Evolutionary conservation across 2,888 invertebrate genomes (phyloP), one percentile per base, ranked within the genome.

Genomic region (Chelonus formosanus): DNA sequence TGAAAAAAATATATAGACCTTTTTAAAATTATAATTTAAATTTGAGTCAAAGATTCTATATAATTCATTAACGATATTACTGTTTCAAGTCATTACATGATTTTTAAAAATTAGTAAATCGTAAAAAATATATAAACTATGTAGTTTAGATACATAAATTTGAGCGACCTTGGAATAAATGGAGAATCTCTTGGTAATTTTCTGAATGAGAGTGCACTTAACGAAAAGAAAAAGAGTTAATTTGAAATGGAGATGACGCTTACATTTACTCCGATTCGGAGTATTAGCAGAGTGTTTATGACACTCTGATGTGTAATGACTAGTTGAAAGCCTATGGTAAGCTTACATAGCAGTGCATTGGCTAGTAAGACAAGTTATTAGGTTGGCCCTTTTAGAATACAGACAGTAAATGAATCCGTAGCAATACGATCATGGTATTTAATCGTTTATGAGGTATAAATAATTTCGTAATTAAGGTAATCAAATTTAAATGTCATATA

Each of bases 221-320:
- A 5, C 7, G 8, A 43, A 20, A 5, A 43, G 43, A 3, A 57
- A 43, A 54, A 52, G 55, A 44, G 44, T 62, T 69, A 45, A 69
- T 71, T 71, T 71, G 59, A 71, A 71, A 71, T 69, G 62, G 56
- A 70, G 64, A 71, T 72, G 47, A 5, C 44, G 56, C 40, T 32
- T 7, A 32, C 6, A 10, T 43, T 35, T 3, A 54, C 5, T 44
- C 5, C 44, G 55, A 10, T 54, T 36, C 40, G n/a, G 55, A 20
- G 10, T 36, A 59, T 32, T 45, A 48, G 10, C 36, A 10, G 5
- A 7, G 36, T 52, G 32, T 48, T 60, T 35, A 60, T 60, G 60
- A 60, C 50, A 59, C 45, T n/a, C 36, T 60, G 36, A 35, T 34
- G 50, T 4, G 57, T 10, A 35, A 6, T 44, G 6, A 8, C 20